These are phyloP conservation scores for Marronus borbonicus DNA, from an alignment of 2,888 invertebrate genomes.

Conservation along the genomic window DNA sequence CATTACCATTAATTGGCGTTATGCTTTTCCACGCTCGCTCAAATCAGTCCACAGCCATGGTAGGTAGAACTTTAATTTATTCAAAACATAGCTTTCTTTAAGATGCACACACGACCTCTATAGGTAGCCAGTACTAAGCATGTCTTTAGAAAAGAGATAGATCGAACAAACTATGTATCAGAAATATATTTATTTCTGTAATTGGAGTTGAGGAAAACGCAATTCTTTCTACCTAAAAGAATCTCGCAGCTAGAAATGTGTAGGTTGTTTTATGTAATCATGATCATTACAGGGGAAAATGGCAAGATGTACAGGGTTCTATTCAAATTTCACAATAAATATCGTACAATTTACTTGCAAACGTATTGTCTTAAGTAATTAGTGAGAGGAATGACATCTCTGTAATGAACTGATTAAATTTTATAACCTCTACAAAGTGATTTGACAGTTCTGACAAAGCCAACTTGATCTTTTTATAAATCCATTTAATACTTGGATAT, in stretches of 20 bases:
- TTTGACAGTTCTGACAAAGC: too few species aligned
- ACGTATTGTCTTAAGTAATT: too few species aligned
- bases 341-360: neutral
- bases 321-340: neutral
- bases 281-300: too few species aligned
- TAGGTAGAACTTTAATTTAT: conserved; percentile 65
- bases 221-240: neutral
- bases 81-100: conserved; percentile 16
- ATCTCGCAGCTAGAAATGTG: too few species aligned
- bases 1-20: conserved; percentile 67
- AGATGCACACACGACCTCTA: conserved; percentile 8
- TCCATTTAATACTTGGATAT: too few species aligned
- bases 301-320: neutral
- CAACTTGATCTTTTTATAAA: too few species aligned
- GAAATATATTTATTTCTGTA: neutral
- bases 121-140: conserved; percentile 11
- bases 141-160: neutral
- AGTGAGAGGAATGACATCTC: too few species aligned
- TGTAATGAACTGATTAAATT: too few species aligned
- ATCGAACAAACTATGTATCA: neutral
- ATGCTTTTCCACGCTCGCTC: conserved; percentile 68
- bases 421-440: too few species aligned
- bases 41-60: conserved; percentile 70
- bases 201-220: neutral
- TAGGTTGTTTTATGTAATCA: too few species aligned